Percentiles rank a stretch among this genome's conserved stretches.
Conservation (phyloP, 2,797 vertebrate species). For the Sarcophilus harrisii region DNA sequence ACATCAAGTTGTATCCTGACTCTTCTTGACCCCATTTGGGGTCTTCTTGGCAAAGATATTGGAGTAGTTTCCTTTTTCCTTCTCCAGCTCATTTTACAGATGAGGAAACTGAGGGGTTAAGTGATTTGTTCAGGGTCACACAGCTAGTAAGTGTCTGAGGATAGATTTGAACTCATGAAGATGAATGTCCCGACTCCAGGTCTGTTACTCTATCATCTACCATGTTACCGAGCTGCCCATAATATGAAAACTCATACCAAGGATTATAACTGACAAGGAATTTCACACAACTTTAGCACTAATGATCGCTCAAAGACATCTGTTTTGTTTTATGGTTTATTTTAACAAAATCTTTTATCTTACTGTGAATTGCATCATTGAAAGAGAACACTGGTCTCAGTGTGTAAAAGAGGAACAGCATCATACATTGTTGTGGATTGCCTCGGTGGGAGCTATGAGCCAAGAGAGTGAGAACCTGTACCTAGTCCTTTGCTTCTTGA, state of each 20-base stretch:
- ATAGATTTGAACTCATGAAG: background rate
- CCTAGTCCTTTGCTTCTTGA: background rate
- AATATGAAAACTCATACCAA: background rate
- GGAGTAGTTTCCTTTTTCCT: too few relatives aligned
- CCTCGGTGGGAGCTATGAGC: background rate
- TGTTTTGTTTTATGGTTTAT: background rate
- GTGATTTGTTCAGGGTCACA: background rate
- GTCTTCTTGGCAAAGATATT: background rate
- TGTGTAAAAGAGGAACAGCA: background rate
- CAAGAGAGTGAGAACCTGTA: background rate
- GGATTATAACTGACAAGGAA: background rate
- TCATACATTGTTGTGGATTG: background rate
- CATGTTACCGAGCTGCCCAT: background rate
- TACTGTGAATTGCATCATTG: background rate
- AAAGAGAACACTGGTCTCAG: background rate
- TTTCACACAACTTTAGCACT: background rate
- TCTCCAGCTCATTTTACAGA: too few relatives aligned
- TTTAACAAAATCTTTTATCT: background rate
- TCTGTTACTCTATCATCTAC: background rate
- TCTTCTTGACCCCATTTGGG: background rate
- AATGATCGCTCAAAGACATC: background rate
- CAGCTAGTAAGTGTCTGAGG: background rate
- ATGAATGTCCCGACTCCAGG: background rate
- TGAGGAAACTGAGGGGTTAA: background rate
- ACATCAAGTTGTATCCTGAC: background rate